These are phyloP conservation scores for Erebia epiphron DNA, from an alignment of 2,888 invertebrate genomes.

Conservation along the genomic window DNA sequence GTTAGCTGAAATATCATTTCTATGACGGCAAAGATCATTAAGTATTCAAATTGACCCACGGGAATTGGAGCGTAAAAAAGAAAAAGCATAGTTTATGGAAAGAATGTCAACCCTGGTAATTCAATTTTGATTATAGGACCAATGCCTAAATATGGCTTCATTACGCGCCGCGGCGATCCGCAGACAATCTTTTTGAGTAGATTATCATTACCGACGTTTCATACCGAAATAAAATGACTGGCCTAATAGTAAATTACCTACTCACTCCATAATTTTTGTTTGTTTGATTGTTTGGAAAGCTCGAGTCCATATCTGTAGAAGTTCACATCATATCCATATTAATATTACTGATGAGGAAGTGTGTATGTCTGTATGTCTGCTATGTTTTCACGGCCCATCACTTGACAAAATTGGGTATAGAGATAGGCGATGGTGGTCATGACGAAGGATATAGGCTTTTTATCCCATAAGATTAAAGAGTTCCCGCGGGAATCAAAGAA, in stretches of 20 bases:
- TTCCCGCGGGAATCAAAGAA: no score
- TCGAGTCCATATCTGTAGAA: no score
- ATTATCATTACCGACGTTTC: slow-evolving; percentile 75
- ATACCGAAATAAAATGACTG: slow-evolving; percentile 71
- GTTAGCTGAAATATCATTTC: slow-evolving; percentile 42
- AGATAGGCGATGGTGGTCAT: no score
- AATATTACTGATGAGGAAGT: not conserved
- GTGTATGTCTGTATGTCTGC: not conserved
- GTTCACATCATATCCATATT: no score
- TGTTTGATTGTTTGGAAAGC: slow-evolving; percentile 48
- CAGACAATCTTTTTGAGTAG: slow-evolving; percentile 77
- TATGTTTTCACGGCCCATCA: no score
- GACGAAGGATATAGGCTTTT: no score
- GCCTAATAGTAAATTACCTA: slow-evolving; percentile 69
- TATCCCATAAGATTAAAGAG: no score
- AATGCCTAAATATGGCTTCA: slow-evolving; percentile 78
- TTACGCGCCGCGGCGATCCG: slow-evolving; percentile 75
- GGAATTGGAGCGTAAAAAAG: slow-evolving; percentile 80
- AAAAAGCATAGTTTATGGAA: slow-evolving; percentile 69
- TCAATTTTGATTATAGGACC: slow-evolving; percentile 83
- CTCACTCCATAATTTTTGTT: slow-evolving; percentile 66
- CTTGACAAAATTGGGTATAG: no score
- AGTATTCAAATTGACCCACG: slow-evolving; percentile 69
- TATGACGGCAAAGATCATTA: slow-evolving; percentile 57
- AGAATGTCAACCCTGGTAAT: slow-evolving; percentile 81